Percentiles rank a stretch among this genome's conserved stretches.
Evolutionary conservation across 2,888 invertebrate species (phyloP).

Genomic region (Ormyrus pomaceus): DNA sequence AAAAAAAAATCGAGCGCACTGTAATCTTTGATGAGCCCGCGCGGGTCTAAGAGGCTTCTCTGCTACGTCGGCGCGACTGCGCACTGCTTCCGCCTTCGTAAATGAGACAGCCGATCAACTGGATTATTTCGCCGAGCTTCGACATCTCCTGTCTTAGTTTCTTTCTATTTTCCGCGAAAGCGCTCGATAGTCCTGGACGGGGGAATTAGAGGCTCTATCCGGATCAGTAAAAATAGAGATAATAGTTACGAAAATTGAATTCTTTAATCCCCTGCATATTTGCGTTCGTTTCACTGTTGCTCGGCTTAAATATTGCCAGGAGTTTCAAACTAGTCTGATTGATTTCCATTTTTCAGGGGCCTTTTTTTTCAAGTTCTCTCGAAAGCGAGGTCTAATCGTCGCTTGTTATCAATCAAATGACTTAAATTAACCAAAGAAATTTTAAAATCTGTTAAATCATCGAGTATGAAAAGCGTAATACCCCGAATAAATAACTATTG

Average conservation of each 20-base stretch:
- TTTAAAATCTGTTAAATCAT: too few species aligned
- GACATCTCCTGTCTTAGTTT: background rate
- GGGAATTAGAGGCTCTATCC: slow-evolving; percentile 41
- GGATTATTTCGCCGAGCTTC: slow-evolving; percentile 3
- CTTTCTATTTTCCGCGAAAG: background rate
- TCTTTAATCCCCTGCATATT: slow-evolving; percentile 53
- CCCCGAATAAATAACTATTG: too few species aligned
- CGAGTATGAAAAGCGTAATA: too few species aligned
- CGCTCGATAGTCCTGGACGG: background rate
- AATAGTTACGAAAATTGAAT: slow-evolving; percentile 57
- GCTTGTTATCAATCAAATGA: too few species aligned
- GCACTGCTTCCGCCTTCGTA: background rate
- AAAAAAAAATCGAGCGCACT: background rate
- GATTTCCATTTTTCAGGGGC: slow-evolving; percentile 27
- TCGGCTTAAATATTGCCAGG: slow-evolving; percentile 26
- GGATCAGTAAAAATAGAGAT: slow-evolving; percentile 52
- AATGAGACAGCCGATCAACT: slow-evolving; percentile 27
- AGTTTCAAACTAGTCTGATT: slow-evolving; percentile 18
- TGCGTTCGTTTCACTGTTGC: slow-evolving; percentile 27
- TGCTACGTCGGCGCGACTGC: background rate
- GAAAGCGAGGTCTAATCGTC: too few species aligned
- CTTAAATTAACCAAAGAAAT: too few species aligned
- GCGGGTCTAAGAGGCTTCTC: too few species aligned
- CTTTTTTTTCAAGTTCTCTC: background rate
- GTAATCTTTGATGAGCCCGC: too few species aligned